These are phyloP conservation scores for Drosophila baimaii DNA, from an alignment of 1,140 invertebrate genomes.

Conservation along the genomic window DNA sequence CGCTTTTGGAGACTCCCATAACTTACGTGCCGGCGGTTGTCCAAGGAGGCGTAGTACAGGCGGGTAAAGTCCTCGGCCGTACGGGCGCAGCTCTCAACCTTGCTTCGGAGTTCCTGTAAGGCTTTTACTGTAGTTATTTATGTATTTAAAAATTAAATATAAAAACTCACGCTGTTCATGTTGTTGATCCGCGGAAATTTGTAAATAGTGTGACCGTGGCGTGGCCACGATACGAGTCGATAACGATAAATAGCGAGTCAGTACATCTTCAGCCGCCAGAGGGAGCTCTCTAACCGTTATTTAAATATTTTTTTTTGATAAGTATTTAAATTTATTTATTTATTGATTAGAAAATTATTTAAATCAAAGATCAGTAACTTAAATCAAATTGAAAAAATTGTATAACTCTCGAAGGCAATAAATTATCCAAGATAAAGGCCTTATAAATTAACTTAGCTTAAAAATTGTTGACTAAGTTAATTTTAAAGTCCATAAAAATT, in stretches of 20 bases:
- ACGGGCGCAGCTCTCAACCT: constrained; percentile 90
- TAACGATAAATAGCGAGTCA: no score
- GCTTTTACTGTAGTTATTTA: background rate
- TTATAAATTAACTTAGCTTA: no score
- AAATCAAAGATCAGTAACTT: no score
- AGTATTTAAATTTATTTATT: no score
- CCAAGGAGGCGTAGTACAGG: constrained; percentile 92
- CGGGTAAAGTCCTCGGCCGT: constrained; percentile 93
- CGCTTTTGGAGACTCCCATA: background rate
- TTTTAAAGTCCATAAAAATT: no score
- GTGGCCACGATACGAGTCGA: background rate
- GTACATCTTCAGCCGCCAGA: background rate
- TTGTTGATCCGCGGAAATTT: background rate
- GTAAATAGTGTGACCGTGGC: constrained; percentile 8
- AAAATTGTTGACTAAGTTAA: no score
- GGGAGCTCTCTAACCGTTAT: background rate
- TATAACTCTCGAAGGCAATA: no score
- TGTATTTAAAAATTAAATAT: background rate
- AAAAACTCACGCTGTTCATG: constrained; percentile 22
- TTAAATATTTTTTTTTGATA: no score
- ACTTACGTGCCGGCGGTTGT: constrained; percentile 92
- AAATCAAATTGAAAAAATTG: no score
- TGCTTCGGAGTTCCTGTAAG: constrained; percentile 75
- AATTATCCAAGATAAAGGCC: no score
- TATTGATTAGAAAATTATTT: no score